These are phyloP conservation scores for Calonectris borealis DNA, from an alignment of 2,113 vertebrate genomes.

Conservation along the genomic window DNA sequence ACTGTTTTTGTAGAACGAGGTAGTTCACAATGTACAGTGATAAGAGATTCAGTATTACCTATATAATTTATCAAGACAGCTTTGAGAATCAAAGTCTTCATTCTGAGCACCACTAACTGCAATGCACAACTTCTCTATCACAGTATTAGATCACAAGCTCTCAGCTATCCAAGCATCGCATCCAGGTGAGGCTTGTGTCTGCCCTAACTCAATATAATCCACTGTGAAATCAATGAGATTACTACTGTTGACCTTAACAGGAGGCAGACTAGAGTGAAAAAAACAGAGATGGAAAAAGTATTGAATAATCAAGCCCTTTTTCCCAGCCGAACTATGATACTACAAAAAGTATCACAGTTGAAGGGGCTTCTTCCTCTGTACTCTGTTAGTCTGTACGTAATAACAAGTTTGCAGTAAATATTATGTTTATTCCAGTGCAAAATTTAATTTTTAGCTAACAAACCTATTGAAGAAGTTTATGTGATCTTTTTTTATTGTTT, in stretches of 20 bases:
- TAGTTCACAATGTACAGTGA: not conserved
- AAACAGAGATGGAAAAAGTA: not conserved
- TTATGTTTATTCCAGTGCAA: not conserved
- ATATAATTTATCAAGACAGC: not conserved
- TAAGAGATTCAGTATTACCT: not conserved
- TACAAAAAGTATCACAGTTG: not conserved
- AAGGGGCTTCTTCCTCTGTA: not conserved
- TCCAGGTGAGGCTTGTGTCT: not conserved
- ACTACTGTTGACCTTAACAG: not conserved
- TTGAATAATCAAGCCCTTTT: not conserved
- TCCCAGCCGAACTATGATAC: not conserved
- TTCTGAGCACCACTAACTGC: not conserved
- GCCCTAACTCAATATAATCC: not conserved
- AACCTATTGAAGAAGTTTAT: slow-evolving; percentile 17
- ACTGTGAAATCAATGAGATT: not conserved
- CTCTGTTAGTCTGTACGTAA: not conserved
- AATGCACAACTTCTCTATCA: not conserved
- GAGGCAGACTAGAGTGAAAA: not conserved
- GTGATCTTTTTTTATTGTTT: not conserved
- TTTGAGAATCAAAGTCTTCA: not conserved
- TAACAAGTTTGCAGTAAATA: not conserved
- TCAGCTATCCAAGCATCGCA: accelerated
- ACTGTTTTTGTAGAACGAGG: not conserved
- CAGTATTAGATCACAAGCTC: not conserved
- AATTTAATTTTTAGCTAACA: slow-evolving; percentile 46